Evolutionary conservation across 2,797 vertebrate genomes (phyloP).

Genomic region (Poeciliopsis presidionis): DNA sequence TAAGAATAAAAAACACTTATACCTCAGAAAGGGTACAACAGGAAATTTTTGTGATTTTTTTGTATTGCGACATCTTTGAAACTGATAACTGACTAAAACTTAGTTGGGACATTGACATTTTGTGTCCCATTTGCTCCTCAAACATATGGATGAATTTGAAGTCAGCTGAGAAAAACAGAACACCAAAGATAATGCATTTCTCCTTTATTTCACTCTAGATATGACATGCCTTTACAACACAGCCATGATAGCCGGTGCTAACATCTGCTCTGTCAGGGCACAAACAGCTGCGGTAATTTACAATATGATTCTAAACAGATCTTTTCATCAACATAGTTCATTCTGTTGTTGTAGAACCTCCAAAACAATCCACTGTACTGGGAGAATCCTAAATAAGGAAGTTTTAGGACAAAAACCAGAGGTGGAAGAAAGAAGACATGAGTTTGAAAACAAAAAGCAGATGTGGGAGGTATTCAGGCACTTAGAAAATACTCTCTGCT

Average conservation of each 20-base stretch:
- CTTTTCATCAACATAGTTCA: slow-evolving; percentile 46
- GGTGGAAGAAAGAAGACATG: slow-evolving; percentile 35
- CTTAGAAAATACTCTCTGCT: slow-evolving; percentile 81
- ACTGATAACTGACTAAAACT: no score
- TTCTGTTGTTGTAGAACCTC: slow-evolving; percentile 20
- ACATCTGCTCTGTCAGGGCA: slow-evolving; percentile 40
- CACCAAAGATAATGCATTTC: slow-evolving; percentile 42
- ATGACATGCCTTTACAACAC: slow-evolving; percentile 77
- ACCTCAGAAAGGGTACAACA: no score
- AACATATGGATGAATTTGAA: neutral
- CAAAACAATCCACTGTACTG: slow-evolving; percentile 42
- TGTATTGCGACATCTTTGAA: no score
- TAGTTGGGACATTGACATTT: no score
- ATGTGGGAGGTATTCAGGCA: slow-evolving; percentile 81
- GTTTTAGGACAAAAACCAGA: slow-evolving; percentile 25
- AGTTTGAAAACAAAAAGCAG: slow-evolving; percentile 28
- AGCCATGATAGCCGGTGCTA: slow-evolving; percentile 63
- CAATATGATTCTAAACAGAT: slow-evolving; percentile 39
- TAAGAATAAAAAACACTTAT: no score
- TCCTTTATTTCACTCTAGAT: slow-evolving; percentile 77
- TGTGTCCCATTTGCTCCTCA: neutral
- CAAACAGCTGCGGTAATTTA: slow-evolving; percentile 52
- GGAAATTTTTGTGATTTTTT: no score
- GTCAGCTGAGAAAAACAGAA: slow-evolving; percentile 12
- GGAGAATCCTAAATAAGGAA: slow-evolving; percentile 33